These are phyloP conservation scores for Microvelia longipes DNA, from an alignment of 1,140 invertebrate genomes.

Conservation along the genomic window DNA sequence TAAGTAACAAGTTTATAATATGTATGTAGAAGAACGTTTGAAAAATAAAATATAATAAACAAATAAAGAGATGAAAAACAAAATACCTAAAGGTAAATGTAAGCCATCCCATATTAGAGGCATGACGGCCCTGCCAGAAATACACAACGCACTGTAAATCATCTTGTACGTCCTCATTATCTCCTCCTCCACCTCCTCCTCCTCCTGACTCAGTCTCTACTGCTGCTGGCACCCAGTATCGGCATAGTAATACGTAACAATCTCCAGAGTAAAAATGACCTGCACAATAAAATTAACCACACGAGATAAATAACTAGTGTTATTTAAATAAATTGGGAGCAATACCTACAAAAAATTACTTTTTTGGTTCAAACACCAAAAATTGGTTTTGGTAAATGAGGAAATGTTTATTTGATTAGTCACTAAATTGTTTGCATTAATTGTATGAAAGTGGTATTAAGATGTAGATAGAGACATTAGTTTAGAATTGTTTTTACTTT, in stretches of 20 bases:
- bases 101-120: conserved; percentile 97
- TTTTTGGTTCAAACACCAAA: too few species aligned
- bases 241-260: conserved; percentile 95
- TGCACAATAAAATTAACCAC: conserved; percentile 17
- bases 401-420: too few species aligned
- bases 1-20: neutral
- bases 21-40: neutral
- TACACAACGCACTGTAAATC: conserved; percentile 95
- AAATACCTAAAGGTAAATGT: conserved; percentile 94
- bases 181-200: conserved; percentile 44
- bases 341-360: too few species aligned
- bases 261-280: conserved; percentile 82
- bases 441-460: too few species aligned
- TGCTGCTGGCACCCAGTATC: conserved; percentile 65
- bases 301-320: neutral
- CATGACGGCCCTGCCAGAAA: conserved; percentile 97
- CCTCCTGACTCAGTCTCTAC: conserved; percentile 34
- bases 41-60: too few species aligned
- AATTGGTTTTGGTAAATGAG: too few species aligned
- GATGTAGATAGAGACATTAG: too few species aligned
- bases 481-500: too few species aligned
- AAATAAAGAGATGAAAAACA: too few species aligned
- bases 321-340: neutral
- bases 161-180: conserved; percentile 51
- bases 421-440: too few species aligned